Conservation (phyloP, 2,113 vertebrate genomes). For the Benitochromis conjunctus region DNA sequence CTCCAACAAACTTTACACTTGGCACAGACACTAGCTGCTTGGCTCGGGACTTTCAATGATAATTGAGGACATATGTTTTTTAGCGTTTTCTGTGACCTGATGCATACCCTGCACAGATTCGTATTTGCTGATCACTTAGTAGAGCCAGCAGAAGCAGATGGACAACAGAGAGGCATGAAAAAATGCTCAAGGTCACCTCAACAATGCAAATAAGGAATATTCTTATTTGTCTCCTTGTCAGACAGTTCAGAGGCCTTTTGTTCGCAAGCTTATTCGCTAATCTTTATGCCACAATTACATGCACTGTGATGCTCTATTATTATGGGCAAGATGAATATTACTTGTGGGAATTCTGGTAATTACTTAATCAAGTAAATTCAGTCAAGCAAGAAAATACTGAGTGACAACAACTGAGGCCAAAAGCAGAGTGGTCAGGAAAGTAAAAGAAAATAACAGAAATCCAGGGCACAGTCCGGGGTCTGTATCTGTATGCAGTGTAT, state of each 20-base stretch:
- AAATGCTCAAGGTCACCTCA: background rate
- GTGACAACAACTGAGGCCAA: background rate
- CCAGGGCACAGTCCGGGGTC: background rate
- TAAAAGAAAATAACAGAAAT: background rate
- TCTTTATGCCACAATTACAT: background rate
- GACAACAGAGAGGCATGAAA: background rate
- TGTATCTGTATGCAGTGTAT: background rate
- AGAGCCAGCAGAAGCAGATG: background rate
- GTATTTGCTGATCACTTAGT: background rate
- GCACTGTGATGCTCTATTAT: background rate
- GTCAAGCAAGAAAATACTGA: background rate
- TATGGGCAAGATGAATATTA: background rate
- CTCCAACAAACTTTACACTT: background rate
- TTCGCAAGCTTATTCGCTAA: background rate
- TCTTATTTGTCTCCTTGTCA: background rate
- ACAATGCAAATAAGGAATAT: background rate
- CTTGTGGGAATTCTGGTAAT: background rate
- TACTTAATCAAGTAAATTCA: background rate
- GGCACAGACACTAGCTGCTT: background rate
- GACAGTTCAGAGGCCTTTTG: background rate
- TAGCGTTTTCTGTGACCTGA: background rate
- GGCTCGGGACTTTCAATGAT: background rate
- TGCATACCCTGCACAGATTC: background rate
- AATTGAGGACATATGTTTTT: background rate
- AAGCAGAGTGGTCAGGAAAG: background rate